Base-by-base conservation (phyloP, 2,113 vertebrate genomes). In the Stictonetta naevosa region DNA sequence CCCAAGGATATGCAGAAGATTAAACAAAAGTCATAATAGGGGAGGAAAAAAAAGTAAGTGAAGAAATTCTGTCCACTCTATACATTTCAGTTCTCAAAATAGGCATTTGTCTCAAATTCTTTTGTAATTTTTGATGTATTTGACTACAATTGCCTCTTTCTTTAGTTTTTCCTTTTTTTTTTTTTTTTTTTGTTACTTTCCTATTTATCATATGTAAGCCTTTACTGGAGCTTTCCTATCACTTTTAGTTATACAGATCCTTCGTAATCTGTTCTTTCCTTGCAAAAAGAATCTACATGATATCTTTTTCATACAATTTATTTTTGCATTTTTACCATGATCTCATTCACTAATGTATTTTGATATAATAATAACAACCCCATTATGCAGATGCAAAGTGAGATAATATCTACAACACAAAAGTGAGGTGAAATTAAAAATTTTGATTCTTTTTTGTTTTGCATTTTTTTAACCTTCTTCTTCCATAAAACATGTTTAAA, bases 1-100 rank as follows among this genome's bases (percentile, higher is more conserved):
- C 15, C 42, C 31, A 25, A 68, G 50, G 46, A 55, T 11, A 33
- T 0, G 0, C 78, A 69, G 59, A 67, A 66, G 40, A 20, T 66
- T 71, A 28, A 34, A 46, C 5, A 91, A 53, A 23, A 74, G 46
- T 66, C 53, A 5, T 1, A 52, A 25, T 2, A 44, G 22, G 6
- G 13, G 29, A 52, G 33, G 7, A 20, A 26, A 58, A 50, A n/a
- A 71, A 69, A 53, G 55, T 11, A 19, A 5, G 21, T 9, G 19
- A 48, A 48, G 46, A 20, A 48, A 48, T 48, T 48, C 25, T 44
- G 15, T 28, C 53, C 64, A 38, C 7, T 38, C 40, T 40, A 13
- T 40, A 40, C 13, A 40, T 42, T 13, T 0, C 0, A 55, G 14
- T 33, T 62, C 17, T 26, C 34, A 69, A 55, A 74, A 17, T 1